A percentile compares a stretch with the other conserved stretches of the same genome.
Conservation (phyloP, 2,797 vertebrate genomes). For the Hyperoplus immaculatus region DNA sequence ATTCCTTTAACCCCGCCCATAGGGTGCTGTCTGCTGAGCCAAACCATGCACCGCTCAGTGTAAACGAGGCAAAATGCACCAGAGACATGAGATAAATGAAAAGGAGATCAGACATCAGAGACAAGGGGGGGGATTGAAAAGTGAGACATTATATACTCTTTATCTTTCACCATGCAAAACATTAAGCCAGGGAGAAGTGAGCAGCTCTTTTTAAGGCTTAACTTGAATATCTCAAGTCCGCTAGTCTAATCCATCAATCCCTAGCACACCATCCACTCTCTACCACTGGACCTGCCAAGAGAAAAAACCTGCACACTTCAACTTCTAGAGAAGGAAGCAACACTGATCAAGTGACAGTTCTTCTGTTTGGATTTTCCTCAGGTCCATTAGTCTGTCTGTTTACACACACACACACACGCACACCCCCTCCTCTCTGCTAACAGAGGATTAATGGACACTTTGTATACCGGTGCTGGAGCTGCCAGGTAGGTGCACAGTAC, state of each 20-base stretch:
- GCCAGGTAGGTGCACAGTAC: conserved; percentile 68
- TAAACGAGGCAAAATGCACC: background rate
- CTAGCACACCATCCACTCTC: conserved; percentile 21
- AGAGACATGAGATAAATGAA: conserved; percentile 5
- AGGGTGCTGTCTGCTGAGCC: too few species aligned
- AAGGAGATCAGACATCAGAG: conserved; percentile 17
- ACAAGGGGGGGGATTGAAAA: conserved; percentile 1
- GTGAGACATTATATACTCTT: conserved; percentile 28
- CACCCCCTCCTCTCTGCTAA: conserved; percentile 52
- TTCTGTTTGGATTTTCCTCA: conserved; percentile 77
- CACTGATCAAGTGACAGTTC: conserved; percentile 75
- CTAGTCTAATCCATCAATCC: conserved; percentile 21
- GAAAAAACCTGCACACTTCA: conserved; percentile 43
- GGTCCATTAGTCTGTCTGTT: conserved; percentile 78
- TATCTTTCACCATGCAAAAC: conserved; percentile 16
- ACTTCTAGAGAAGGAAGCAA: conserved; percentile 63
- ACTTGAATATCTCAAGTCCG: conserved; percentile 12
- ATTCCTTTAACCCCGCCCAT: too few species aligned
- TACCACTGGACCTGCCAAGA: conserved; percentile 13
- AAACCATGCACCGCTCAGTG: too few species aligned
- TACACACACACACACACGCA: conserved; percentile 58
- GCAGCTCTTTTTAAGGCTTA: conserved; percentile 35
- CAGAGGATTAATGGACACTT: conserved; percentile 70
- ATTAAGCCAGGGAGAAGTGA: conserved; percentile 33
- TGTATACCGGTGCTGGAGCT: conserved; percentile 45